Conservation (phyloP, 2,113 vertebrate species). For the Phodopus roborovskii region DNA sequence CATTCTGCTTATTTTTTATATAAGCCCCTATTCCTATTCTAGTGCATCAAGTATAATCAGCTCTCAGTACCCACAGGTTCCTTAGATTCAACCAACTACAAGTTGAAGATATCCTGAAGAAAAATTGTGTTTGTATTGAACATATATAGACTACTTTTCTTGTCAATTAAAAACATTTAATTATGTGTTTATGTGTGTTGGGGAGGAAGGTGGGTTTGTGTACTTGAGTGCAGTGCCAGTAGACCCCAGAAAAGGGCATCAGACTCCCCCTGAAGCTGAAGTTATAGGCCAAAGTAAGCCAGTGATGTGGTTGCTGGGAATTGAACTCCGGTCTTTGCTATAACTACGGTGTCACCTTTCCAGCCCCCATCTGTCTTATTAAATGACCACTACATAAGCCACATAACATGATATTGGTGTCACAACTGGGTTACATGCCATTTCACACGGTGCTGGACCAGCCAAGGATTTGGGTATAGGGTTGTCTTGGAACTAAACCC, state of each 20-base stretch:
- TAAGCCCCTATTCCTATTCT: background rate
- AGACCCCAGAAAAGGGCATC: background rate
- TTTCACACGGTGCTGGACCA: background rate
- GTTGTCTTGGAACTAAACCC: background rate
- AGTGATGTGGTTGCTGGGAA: background rate
- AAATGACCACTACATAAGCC: background rate
- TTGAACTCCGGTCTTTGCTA: background rate
- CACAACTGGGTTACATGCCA: background rate
- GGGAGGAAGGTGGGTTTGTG: background rate
- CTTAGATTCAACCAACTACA: background rate
- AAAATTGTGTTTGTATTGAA: background rate
- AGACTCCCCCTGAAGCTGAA: background rate
- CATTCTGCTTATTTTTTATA: background rate
- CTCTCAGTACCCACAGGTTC: too few relatives aligned
- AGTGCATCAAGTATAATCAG: background rate
- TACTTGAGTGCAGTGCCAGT: background rate
- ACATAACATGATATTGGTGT: too few relatives aligned
- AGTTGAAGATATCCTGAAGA: background rate
- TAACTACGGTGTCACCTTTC: background rate
- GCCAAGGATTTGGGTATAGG: background rate
- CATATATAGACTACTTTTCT: background rate
- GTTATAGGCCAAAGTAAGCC: background rate
- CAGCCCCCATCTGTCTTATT: background rate
- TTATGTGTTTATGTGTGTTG: background rate
- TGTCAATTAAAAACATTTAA: background rate